Evolutionary conservation across 2,797 vertebrate species (phyloP), one percentile per base, ranked within the genome.

Genomic region (Microctenopoma stevenorrisi): DNA sequence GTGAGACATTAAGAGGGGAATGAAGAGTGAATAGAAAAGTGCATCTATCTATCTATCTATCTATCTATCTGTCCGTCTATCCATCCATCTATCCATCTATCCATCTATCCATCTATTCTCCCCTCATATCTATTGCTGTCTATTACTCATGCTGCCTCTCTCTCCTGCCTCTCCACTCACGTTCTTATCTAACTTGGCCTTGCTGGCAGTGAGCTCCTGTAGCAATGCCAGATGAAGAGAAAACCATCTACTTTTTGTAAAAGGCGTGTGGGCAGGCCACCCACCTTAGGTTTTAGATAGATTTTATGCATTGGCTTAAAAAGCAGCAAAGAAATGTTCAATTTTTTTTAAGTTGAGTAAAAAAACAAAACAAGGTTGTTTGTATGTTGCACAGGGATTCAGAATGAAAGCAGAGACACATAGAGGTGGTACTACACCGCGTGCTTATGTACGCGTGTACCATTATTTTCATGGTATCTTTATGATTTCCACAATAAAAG

Each of bases 111-210:
- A 53, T 66, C 69, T 40, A 56, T 77, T 58, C 7, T 22, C 16
- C 43, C 5, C 30, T 51, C 66, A 52, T 71, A 37, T 71, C 43
- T 46, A 46, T 46, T 68, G 50, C 63, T 61, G 16, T 63, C 26
- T 75, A 81, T 89, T 85, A 84, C 72, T 86, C 83, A 87, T 85
- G 56, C 82, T 68, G 64, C 72, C 56, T 74, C 78, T 72, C 79
- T 65, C 53, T 75, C 28, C 75, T 86, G 70, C 78, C 86, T 84
- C 77, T 86, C 78, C 83, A 78, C 81, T 86, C 66, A 49, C 49
- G 18, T 85, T 81, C 76, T 83, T 84, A 83, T 88, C 84, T 86
- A 86, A 81, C 84, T 83, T 75, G 78, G 81, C 76, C 80, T 87
- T 35, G 4, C 67, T 86, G 69, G 63, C 28, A 22, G 59, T 60